These are phyloP conservation scores for Andrena chrysosceles DNA, from an alignment of 2,888 invertebrate genomes.

Conservation along the genomic window DNA sequence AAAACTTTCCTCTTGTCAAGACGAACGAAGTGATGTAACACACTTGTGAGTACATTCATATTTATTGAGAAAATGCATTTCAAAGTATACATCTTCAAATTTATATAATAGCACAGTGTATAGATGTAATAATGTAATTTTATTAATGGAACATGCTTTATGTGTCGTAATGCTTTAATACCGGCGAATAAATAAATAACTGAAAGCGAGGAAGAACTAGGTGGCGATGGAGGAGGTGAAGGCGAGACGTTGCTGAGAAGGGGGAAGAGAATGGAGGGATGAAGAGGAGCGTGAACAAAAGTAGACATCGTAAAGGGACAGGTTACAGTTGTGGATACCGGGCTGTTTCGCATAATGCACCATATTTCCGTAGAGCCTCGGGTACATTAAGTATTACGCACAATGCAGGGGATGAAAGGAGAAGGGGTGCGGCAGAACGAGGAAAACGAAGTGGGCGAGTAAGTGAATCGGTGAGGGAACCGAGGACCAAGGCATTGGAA, in stretches of 20 bases:
- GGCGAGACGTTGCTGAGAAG: conserved; percentile 8
- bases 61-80: too few species aligned
- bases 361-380: conserved; percentile 13
- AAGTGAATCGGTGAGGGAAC: not conserved
- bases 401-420: not conserved
- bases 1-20: too few species aligned
- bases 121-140: too few species aligned
- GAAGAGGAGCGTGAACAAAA: conserved; percentile 23
- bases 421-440: not conserved
- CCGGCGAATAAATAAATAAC: not conserved
- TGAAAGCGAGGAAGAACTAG: not conserved
- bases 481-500: not conserved
- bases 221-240: conserved; percentile 20
- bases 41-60: too few species aligned
- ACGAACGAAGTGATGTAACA: too few species aligned
- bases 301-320: conserved; percentile 35
- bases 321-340: conserved; percentile 19
- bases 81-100: too few species aligned
- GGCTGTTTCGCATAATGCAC: conserved; percentile 40
- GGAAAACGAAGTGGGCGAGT: not conserved
- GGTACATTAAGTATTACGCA: conserved; percentile 44
- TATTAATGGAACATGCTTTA: too few species aligned
- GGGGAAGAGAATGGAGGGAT: not conserved
- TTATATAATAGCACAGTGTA: too few species aligned
- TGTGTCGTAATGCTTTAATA: too few species aligned